Conservation (phyloP, 2,797 vertebrate species). For the Tachyglossus aculeatus region DNA sequence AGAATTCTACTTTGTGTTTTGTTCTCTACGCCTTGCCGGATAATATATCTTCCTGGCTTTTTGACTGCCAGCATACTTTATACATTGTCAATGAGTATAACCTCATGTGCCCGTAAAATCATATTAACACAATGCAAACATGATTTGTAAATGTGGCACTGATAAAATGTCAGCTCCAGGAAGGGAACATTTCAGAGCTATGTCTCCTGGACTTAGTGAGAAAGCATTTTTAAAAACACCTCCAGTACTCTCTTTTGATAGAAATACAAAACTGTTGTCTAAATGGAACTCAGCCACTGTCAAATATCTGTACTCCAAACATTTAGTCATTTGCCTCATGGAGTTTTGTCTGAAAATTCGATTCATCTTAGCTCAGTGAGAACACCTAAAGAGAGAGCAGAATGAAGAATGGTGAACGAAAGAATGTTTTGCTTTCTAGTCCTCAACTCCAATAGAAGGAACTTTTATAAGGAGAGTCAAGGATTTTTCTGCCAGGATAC, state of each 20-base stretch:
- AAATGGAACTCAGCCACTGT: slow-evolving; percentile 20
- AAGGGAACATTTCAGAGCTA: background rate
- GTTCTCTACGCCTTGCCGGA: too few relatives aligned
- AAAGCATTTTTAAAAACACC: background rate
- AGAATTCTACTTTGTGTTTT: too few relatives aligned
- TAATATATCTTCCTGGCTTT: too few relatives aligned
- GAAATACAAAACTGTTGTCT: slow-evolving; percentile 9
- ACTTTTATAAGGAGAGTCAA: background rate
- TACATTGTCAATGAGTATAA: too few relatives aligned
- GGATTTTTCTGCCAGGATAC: too few relatives aligned
- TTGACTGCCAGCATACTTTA: too few relatives aligned
- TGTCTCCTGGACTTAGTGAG: slow-evolving; percentile 1
- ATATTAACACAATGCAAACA: too few relatives aligned
- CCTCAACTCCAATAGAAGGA: background rate
- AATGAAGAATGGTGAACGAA: background rate
- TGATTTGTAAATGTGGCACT: too few relatives aligned
- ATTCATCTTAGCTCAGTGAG: background rate
- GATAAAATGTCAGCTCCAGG: too few relatives aligned
- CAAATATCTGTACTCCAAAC: slow-evolving; percentile 20
- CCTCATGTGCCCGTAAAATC: too few relatives aligned
- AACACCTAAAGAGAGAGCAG: background rate
- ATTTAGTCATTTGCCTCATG: background rate
- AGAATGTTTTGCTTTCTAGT: slow-evolving; percentile 9
- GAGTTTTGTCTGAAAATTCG: slow-evolving; percentile 25
- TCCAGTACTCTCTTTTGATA: background rate